Evolutionary conservation across 2,797 vertebrate genomes (phyloP), one percentile per base, ranked within the genome.

Genomic region (Ceyx erithaca): DNA sequence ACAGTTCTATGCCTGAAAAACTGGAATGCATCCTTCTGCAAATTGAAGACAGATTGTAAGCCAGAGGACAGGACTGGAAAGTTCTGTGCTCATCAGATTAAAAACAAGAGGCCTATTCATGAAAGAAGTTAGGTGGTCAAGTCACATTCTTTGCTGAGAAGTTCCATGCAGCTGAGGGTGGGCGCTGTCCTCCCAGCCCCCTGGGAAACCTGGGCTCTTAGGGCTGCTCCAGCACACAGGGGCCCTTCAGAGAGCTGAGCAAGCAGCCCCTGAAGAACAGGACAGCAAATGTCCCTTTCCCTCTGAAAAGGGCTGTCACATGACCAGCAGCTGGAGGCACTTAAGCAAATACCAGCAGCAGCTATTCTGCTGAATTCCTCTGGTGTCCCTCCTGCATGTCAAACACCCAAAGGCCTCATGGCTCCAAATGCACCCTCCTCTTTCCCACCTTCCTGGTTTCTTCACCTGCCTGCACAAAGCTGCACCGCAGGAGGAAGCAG

Each of bases 31-130:
- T 95, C 94, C 95, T 96, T 94, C 94, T 90, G 45, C 77, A 98
- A 98, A 98, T 97, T 97, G 95, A 97, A 97, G 95, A 97, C 97
- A 98, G 96, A 97, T 80, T 97, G 87, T 82, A 96, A 97, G 96
- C 82, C 77, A 10, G 94, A 94, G 92, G 94, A 96, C 94, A 95
- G 89, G 89, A 89, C 88, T 97, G 94, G 96, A 97, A 97, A 97
- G 92, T 95, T 97, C 95, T 58, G 93, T 96, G 91, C 93, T 97
- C 97, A 96, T 97, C 96, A 97, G 95, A 97, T 97, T 95, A 96
- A 97, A 98, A 97, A 97, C 96, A 97, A 98, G 96, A 97, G 86
- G 78, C 87, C 92, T 97, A 97, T 96, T 97, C 96, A 97, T 88
- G 67, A 92, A 90, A 95, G 94, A 95, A 80, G 35, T 96, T 97